phyloP scores from a whole-genome alignment of 2,797 vertebrate genomes.

The Craterocephalus amniculus region DNA sequence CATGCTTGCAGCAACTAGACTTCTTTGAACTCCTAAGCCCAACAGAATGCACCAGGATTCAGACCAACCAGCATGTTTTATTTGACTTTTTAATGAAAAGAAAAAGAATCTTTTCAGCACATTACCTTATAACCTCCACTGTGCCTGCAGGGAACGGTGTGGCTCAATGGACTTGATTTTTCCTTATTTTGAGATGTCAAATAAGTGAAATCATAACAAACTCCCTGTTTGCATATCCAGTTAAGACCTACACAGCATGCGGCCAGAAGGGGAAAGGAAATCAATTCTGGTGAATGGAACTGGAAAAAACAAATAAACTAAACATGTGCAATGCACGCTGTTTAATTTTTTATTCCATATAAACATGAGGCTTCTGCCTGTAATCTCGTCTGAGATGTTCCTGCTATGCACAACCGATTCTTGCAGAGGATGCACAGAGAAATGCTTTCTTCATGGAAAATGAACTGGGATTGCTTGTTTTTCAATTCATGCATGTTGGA shows the following conservation, averaged over 20 bases:
- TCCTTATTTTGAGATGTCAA: background rate
- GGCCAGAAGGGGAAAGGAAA: background rate
- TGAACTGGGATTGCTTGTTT: slow-evolving; percentile 8
- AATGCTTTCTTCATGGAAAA: slow-evolving; percentile 16
- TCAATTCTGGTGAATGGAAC: background rate
- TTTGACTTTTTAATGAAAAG: too few relatives aligned
- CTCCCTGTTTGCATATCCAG: background rate
- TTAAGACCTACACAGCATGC: background rate
- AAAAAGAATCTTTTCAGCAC: too few relatives aligned
- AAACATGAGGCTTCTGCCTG: slow-evolving; percentile 4
- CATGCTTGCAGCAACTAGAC: too few relatives aligned
- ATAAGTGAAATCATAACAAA: too few relatives aligned
- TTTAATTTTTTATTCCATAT: slow-evolving; percentile 7
- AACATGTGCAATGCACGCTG: background rate
- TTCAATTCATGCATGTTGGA: slow-evolving; percentile 4
- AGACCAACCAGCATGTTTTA: too few relatives aligned
- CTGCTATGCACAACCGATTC: background rate
- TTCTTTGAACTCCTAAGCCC: too few relatives aligned
- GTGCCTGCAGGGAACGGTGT: too few relatives aligned
- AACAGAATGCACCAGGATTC: too few relatives aligned
- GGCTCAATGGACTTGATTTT: background rate
- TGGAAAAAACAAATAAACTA: background rate
- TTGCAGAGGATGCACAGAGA: background rate
- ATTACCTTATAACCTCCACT: too few relatives aligned
- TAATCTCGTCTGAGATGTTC: slow-evolving; percentile 1